Base-by-base conservation (phyloP, 2,797 vertebrate species). In the Helostoma temminkii region DNA sequence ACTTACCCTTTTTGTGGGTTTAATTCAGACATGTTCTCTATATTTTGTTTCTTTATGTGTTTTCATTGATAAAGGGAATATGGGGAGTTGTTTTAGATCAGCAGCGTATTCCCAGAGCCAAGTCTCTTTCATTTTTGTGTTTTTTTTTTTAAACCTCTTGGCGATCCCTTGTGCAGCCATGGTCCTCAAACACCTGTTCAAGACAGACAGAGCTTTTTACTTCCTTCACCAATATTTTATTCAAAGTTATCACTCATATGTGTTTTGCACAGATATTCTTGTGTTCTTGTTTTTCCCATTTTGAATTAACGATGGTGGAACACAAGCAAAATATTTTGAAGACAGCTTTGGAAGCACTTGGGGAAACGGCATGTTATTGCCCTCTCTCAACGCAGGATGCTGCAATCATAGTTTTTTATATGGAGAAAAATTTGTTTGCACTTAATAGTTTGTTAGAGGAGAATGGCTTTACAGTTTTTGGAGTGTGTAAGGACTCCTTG, bases 361-460 rank as follows among this genome's bases (percentile, higher is more conserved):
- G 82, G 64, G 78, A 86, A 88, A 84, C 77, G 79, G 92, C 93
- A 90, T 83, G 90, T 92, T 91, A 90, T 93, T 71, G 88, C 93
- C 90, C 91, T 93, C 94, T 94, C 90, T 95, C 94, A 93, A 94
- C 91, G 94, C 94, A 95, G 92, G 93, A 95, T 94, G 95, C 96
- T 96, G 95, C 95, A 95, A 94, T 96, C 92, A 85, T 88, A 93
- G 87, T 91, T 88, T 92, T 93, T 92, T 88, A 87, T 89, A 81
- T 85, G 81, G 71, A 83, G 86, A 88, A 86, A 92, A 88, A 95
- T 12, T 37, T 93, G 92, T 96, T 96, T 97, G 96, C 96, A 97
- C 96, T 97, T 97, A 95, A 93, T 94, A 95, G 94, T 93, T 94
- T 92, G 93, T 93, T 95, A 95, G 89, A 94, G 92, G 92, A 95